Evolutionary conservation across 2,797 vertebrate species (phyloP), one percentile per base, ranked within the genome.

Genomic region (Tamandua tetradactyla): DNA sequence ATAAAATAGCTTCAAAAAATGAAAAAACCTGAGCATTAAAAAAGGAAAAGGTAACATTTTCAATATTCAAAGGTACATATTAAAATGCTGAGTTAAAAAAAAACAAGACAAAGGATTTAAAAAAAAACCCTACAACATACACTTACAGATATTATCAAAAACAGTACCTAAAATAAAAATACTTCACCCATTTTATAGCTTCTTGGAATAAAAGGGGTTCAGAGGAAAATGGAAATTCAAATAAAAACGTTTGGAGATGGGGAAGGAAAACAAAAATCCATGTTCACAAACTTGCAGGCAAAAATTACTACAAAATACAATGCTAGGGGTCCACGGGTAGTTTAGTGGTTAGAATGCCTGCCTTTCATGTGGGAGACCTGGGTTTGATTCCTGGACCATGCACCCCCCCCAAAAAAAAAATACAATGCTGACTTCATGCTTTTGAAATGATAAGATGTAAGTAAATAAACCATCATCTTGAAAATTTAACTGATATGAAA

Each of bases 261-360:
- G 13, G 59, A 3, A 27, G 25, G 27, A 8, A 20, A 23, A 40
- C 40, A 72, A 93, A 94, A 85, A 68, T 55, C 32, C 57, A 76
- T 59, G 32, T 52, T 95, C 44, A 93, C 25, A 42, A 92, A 74
- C 25, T 83, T 83, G 72, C 13, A 10, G 49, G 32, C 68, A 92
- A 81, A 80, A 92, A 47, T 80, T 72, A 91, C 5, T 87, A 4
- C 14, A 83, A 90, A 84, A 90, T 87, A 90, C 20, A 95, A 66
- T 42, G n/a, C n/a, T n/a, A n/a, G n/a, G n/a, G n/a, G n/a, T n/a
- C n/a, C n/a, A n/a, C n/a, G n/a, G n/a, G n/a, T n/a, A n/a, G n/a
- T n/a, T n/a, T n/a, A n/a, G n/a, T n/a, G n/a, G n/a, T n/a, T n/a
- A n/a, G n/a, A n/a, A n/a, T n/a, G n/a, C n/a, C n/a, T n/a, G n/a